phyloP scores from a whole-genome alignment of 1,140 invertebrate species.

The Heliconius himera region DNA sequence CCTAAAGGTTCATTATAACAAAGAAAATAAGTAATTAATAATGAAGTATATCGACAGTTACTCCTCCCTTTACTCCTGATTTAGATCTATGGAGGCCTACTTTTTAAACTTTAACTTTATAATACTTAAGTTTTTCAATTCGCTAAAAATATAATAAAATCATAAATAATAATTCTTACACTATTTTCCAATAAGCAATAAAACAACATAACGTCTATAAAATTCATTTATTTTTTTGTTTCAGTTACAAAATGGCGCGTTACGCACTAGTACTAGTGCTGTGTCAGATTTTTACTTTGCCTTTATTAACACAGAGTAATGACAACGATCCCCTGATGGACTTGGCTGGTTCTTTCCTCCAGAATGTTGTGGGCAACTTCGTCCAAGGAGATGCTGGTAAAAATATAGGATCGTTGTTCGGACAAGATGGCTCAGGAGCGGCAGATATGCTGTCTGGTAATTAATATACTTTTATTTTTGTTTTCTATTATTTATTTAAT shows the following conservation, averaged over 20 bases:
- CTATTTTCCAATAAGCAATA: neutral
- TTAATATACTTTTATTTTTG: constrained; percentile 34
- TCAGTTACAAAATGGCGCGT: constrained; percentile 60
- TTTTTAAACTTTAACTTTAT: too few relatives aligned
- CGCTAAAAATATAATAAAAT: neutral
- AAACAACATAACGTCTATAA: neutral
- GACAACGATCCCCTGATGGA: constrained; percentile 82
- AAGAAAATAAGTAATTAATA: too few relatives aligned
- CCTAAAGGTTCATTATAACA: too few relatives aligned
- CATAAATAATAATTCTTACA: neutral
- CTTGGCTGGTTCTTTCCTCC: constrained; percentile 82
- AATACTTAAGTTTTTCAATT: too few relatives aligned
- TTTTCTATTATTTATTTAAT: too few relatives aligned
- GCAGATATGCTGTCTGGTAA: constrained; percentile 73
- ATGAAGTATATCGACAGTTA: too few relatives aligned
- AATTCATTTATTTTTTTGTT: constrained; percentile 37
- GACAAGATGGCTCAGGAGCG: constrained; percentile 57
- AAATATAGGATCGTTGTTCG: constrained; percentile 66
- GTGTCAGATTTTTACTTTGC: constrained; percentile 53
- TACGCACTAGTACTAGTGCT: constrained; percentile 47
- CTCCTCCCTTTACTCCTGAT: too few relatives aligned
- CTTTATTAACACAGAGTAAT: constrained; percentile 51
- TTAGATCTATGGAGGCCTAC: too few relatives aligned
- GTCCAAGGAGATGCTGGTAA: constrained; percentile 82
- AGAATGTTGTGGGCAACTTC: constrained; percentile 79